Percentiles rank a stretch among this genome's conserved stretches.
Conservation (phyloP, 2,888 invertebrate species). For the Rhamphomyia laevipes region DNA sequence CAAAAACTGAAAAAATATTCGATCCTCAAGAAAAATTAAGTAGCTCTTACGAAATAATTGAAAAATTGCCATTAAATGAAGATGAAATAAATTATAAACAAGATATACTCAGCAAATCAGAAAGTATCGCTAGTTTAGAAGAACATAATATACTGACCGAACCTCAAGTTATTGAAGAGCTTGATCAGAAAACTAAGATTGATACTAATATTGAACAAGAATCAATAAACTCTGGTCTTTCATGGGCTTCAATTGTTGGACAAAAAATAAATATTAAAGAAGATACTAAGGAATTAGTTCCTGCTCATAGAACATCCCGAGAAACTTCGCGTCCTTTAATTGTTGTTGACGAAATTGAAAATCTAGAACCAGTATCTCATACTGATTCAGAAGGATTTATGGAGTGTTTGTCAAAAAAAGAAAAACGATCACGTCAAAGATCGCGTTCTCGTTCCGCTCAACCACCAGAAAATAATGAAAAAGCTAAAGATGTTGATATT, state of each 20-base stretch:
- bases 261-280: not conserved
- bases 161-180: not conserved
- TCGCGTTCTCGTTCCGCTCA: conserved; percentile 35
- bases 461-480: conserved; percentile 18
- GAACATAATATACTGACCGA: not conserved
- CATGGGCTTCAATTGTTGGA: conserved; percentile 38
- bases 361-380: conserved; percentile 7
- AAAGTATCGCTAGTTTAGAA: not conserved
- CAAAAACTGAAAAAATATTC: not conserved
- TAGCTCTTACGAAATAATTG: not conserved
- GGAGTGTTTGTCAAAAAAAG: conserved; percentile 32
- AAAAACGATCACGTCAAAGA: conserved; percentile 24
- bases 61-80: not conserved
- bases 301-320: not conserved
- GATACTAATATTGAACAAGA: not conserved
- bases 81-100: no score
- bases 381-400: conserved; percentile 39
- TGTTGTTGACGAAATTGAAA: not conserved
- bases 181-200: not conserved
- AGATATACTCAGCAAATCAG: no score
- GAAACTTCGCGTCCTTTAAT: not conserved
- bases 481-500: conserved; percentile 29
- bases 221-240: conserved; percentile 11
- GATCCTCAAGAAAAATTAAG: no score
- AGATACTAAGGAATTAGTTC: not conserved